A percentile compares a stretch with the other conserved stretches of the same genome.
Conservation (phyloP, 2,888 invertebrate species). For the Linnaemya vulpina region DNA sequence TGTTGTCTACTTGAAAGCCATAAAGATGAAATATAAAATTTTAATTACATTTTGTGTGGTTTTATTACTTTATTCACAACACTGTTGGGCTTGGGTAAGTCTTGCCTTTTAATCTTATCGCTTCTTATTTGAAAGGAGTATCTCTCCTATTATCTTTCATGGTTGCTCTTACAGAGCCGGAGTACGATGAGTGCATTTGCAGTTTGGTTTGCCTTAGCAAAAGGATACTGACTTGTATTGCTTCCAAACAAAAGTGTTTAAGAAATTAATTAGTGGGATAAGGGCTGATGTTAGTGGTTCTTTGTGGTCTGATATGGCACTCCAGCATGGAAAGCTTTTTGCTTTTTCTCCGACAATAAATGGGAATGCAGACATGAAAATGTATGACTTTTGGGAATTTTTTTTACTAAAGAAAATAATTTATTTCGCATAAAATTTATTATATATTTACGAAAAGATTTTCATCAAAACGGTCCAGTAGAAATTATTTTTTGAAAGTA, state of each 20-base stretch:
- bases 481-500: too few relatives aligned
- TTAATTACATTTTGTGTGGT: constrained; percentile 66
- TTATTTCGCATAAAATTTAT: not conserved
- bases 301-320: not conserved
- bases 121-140: not conserved
- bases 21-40: constrained; percentile 74
- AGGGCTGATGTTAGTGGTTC: constrained; percentile 13
- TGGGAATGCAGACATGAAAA: not conserved
- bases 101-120: constrained; percentile 19
- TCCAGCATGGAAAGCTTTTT: not conserved
- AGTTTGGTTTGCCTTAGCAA: not conserved
- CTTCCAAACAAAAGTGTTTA: not conserved
- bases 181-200: not conserved
- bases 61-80: constrained; percentile 70
- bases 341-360: not conserved
- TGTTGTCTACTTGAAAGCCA: constrained; percentile 63
- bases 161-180: not conserved
- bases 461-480: too few relatives aligned
- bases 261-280: constrained; percentile 49
- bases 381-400: not conserved
- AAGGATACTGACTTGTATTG: not conserved
- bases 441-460: too few relatives aligned
- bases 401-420: not conserved
- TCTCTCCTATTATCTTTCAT: not conserved
- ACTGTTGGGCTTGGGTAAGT: constrained; percentile 78